Conservation (phyloP, 2,113 vertebrate species). For the Equus quagga region DNA sequence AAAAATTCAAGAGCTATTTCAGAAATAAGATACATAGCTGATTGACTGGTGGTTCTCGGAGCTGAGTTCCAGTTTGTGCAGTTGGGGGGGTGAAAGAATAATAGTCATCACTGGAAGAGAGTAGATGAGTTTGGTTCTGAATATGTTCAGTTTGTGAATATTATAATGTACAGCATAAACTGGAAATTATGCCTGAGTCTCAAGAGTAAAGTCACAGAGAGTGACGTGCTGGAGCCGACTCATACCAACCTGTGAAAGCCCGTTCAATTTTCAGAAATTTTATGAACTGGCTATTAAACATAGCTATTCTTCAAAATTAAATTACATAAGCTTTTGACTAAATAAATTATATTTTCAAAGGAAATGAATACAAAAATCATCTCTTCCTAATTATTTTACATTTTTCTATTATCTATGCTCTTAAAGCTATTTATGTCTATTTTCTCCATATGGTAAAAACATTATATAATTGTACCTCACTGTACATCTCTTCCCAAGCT, state of each 20-base stretch:
- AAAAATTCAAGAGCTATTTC: conserved; percentile 4
- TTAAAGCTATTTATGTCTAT: not conserved
- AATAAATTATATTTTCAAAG: conserved; percentile 36
- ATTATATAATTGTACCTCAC: rapidly evolving
- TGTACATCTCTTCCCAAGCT: not conserved
- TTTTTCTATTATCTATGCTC: not conserved
- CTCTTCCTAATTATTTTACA: not conserved
- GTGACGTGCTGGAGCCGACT: not conserved
- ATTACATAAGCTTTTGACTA: not conserved
- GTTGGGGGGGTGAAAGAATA: not conserved
- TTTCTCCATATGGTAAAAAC: not conserved
- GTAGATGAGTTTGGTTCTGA: not conserved
- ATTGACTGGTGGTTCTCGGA: not conserved
- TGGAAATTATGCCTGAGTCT: not conserved
- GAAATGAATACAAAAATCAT: not conserved
- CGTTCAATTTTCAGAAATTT: conserved; percentile 23
- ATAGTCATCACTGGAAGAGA: not conserved
- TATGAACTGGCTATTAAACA: not conserved
- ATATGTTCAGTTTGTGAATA: not conserved
- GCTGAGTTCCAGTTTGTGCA: not conserved
- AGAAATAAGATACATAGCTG: not conserved
- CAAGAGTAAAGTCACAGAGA: not conserved
- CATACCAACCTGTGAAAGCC: not conserved
- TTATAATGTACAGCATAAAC: not conserved
- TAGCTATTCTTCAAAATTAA: not conserved